Conservation (phyloP, 2,888 invertebrate species). For the Anoncus sp. region DNA sequence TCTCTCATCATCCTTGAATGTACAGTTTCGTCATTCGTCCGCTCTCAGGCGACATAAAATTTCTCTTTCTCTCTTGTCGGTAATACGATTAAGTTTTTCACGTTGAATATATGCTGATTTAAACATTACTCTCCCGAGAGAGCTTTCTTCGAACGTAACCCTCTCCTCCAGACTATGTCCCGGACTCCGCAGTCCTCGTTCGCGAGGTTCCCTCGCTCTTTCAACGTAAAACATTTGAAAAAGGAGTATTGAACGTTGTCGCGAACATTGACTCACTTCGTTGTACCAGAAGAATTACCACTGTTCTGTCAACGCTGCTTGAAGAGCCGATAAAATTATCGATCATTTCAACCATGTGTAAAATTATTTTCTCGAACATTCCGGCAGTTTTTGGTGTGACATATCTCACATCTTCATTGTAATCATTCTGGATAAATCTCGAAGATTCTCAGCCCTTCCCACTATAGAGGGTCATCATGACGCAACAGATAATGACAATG, state of each 20-base stretch:
- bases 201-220: slow-evolving; percentile 1
- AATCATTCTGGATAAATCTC: too few relatives aligned
- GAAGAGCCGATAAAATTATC: not conserved
- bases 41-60: slow-evolving; percentile 2
- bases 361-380: too few relatives aligned
- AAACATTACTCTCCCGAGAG: slow-evolving; percentile 54
- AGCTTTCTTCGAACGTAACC: slow-evolving; percentile 22
- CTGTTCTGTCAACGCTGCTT: too few relatives aligned
- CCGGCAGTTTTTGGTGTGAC: too few relatives aligned
- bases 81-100: slow-evolving; percentile 63
- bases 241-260: not conserved
- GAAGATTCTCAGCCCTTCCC: too few relatives aligned
- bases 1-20: slow-evolving; percentile 15
- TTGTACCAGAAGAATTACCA: not conserved
- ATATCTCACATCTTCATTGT: too few relatives aligned
- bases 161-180: too few relatives aligned
- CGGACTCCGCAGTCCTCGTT: slow-evolving; percentile 25
- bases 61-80: slow-evolving; percentile 31
- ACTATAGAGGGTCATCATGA: not conserved
- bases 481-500: not conserved
- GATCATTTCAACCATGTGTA: too few relatives aligned
- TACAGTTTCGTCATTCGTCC: slow-evolving; percentile 11
- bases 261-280: slow-evolving; percentile 28
- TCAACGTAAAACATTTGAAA: slow-evolving; percentile 24
- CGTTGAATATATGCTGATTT: slow-evolving; percentile 64